A percentile compares a stretch with the other conserved stretches of the same genome.
phyloP scores from a whole-genome alignment of 2,113 vertebrate genomes.

The Albula glossodonta region DNA sequence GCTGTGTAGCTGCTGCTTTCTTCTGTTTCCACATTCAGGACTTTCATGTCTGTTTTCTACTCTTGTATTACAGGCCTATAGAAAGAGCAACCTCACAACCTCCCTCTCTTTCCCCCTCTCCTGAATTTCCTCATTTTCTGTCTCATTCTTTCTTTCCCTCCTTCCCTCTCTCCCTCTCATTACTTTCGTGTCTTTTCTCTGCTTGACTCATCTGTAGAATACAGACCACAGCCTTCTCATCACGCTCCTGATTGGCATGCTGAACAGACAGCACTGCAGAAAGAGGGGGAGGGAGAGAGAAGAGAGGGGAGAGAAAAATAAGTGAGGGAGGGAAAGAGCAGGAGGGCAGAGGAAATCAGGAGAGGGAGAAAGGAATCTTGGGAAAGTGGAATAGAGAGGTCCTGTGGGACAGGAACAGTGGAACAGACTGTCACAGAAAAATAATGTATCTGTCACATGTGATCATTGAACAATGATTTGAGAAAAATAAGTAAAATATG shows the following conservation, averaged over 20 bases:
- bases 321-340: background rate
- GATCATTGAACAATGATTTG: background rate
- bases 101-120: background rate
- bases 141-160: background rate
- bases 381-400: background rate
- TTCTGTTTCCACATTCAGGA: background rate
- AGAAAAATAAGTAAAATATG: background rate
- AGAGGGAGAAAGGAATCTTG: background rate
- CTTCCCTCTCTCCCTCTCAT: background rate
- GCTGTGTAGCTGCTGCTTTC: background rate
- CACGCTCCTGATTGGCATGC: background rate
- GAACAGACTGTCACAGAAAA: background rate
- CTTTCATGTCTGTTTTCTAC: background rate
- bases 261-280: background rate
- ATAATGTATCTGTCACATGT: background rate
- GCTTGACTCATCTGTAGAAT: background rate
- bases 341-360: background rate
- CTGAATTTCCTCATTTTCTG: background rate
- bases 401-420: too few relatives aligned
- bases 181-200: background rate
- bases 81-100: background rate
- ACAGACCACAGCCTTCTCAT: background rate
- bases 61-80: too few relatives aligned
- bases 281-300: background rate
- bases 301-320: background rate